Base-by-base conservation (phyloP, 2,888 invertebrate genomes). In the Formica aserva region DNA sequence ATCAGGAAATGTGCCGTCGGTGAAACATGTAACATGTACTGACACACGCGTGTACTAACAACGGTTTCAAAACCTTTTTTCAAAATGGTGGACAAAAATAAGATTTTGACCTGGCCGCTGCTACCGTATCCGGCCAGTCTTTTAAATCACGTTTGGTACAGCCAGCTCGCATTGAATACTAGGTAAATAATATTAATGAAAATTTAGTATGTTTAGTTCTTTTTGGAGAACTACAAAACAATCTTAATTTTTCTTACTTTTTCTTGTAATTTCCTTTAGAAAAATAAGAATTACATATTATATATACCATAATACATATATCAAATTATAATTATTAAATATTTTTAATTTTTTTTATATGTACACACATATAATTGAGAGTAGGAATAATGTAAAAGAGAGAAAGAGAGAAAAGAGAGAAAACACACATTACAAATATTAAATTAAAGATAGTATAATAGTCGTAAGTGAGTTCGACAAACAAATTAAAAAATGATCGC, bases 81-180 rank as follows among this genome's bases (percentile, higher is more conserved):
- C 82, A 91, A 91, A 89, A 94, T 94, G 94, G 93, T 93, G 91
- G 94, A 94, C 90, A 94, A 94, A 87, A 94, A 92, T 90, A 94
- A 94, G 85, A 90, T 94, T 84, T 86, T 94, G 82, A 94, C 93
- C 45, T 94, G 94, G 94, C 91, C 94, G 32, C 87, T 94, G 88
- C 89, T 94, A 78, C 93, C 94, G 3, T 94, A 94, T 90, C 93
- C 93, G 66, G 92, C 94, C 57, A 94, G 92, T 89, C 86, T 94
- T 26, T 89, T 94, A 71, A 94, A 93, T 89, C 94, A 94, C 75
- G 92, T 94, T 62, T 94, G 94, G 94, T 94, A 94, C 92, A 94
- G 93, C 80, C 94, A 94, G 69, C 91, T 94, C 62, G 94, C 93
- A 35, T 82, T 93, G 38, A 94, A 92, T 66, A 89, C 92, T 88